A percentile compares a stretch with the other conserved stretches of the same genome.
Evolutionary conservation across 2,797 vertebrate genomes (phyloP).

Genomic region (Pyrrhura leucotis): DNA sequence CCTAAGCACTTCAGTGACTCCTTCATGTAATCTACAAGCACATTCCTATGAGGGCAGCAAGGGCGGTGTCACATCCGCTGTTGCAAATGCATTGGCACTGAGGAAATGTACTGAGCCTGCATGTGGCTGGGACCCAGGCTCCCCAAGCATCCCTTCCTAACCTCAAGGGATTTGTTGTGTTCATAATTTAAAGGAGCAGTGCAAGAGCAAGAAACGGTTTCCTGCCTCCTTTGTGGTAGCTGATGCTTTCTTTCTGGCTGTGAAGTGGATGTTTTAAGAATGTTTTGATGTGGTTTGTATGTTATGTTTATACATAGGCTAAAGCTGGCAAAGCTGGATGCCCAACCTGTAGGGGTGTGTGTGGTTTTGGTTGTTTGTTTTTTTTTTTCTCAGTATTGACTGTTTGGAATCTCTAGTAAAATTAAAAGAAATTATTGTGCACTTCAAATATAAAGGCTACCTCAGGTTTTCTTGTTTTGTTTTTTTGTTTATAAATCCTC

Average conservation of each 20-base stretch:
- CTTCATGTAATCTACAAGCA: background rate
- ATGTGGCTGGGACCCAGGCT: background rate
- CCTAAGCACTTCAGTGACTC: background rate
- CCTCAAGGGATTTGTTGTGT: background rate
- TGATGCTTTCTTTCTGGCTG: background rate
- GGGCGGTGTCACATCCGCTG: background rate
- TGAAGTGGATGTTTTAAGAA: background rate
- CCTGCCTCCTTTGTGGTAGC: background rate
- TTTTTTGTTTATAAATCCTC: background rate
- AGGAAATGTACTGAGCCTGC: background rate
- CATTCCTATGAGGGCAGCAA: background rate
- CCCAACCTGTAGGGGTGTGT: fast-evolving
- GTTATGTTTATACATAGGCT: background rate
- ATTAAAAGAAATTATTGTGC: background rate
- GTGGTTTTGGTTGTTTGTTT: background rate
- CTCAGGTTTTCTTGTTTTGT: background rate
- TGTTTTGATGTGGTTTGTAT: background rate
- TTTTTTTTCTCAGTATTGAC: background rate
- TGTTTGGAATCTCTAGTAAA: background rate
- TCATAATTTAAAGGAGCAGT: background rate
- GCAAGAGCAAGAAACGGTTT: background rate
- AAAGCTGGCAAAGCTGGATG: background rate
- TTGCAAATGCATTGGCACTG: fast-evolving
- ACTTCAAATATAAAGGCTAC: background rate
- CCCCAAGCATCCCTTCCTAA: background rate